These are phyloP conservation scores for Paracanthobrama guichenoti DNA, from an alignment of 2,113 vertebrate species.

Conservation along the genomic window DNA sequence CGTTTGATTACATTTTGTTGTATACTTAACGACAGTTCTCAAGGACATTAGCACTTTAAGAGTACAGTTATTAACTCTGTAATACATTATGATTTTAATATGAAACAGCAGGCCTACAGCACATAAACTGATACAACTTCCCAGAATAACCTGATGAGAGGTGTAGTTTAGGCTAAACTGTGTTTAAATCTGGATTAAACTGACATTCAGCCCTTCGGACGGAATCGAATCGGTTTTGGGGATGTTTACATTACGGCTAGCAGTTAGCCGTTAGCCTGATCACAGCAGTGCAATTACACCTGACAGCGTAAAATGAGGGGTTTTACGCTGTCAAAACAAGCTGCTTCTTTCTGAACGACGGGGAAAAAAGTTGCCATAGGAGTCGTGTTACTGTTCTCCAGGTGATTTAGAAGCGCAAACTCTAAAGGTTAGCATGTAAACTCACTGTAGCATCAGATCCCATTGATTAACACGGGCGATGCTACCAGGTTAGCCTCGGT, in stretches of 20 bases:
- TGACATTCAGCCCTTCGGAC: not conserved
- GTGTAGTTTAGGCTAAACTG: not conserved
- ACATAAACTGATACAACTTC: not conserved
- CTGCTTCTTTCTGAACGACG: not conserved
- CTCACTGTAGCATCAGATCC: not conserved
- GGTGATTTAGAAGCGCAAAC: not conserved
- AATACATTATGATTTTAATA: not conserved
- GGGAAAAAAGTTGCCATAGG: not conserved
- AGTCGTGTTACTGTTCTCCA: not conserved
- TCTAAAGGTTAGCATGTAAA: not conserved
- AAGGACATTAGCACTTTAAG: not conserved
- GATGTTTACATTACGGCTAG: conserved; percentile 41
- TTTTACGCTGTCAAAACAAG: not conserved
- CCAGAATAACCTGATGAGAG: not conserved
- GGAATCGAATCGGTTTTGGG: not conserved
- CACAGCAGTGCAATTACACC: not conserved
- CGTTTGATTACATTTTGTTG: too few relatives aligned
- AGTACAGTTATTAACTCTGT: not conserved
- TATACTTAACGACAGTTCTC: not conserved
- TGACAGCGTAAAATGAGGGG: not conserved
- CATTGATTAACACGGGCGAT: conserved; percentile 18
- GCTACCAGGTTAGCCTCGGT: not conserved
- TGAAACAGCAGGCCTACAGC: not conserved
- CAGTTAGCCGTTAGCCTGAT: conserved; percentile 22
- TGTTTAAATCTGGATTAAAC: not conserved